Conservation (phyloP, 2,113 vertebrate genomes). For the Athene cunicularia region DNA sequence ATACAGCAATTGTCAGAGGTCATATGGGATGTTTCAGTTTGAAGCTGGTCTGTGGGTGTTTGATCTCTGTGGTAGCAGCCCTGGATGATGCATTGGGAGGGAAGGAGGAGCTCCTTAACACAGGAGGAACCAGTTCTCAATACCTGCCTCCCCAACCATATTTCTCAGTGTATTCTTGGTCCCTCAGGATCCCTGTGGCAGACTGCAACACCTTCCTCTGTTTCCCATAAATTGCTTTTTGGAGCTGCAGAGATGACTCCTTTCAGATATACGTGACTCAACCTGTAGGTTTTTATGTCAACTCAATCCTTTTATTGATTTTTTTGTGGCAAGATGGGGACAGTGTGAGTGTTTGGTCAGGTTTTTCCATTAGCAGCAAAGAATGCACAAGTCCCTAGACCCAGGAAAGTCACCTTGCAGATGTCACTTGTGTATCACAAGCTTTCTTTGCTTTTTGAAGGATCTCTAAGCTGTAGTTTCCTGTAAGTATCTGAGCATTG, state of each 20-base stretch:
- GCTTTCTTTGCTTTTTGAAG: background rate
- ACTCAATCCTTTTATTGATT: background rate
- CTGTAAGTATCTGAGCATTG: background rate
- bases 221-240: background rate
- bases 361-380: background rate
- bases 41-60: background rate
- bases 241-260: background rate
- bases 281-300: background rate
- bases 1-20: background rate
- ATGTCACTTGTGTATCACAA: background rate
- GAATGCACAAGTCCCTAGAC: background rate
- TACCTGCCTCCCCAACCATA: background rate
- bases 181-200: background rate
- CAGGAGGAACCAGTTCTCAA: background rate
- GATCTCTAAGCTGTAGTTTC: background rate
- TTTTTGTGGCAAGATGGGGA: background rate
- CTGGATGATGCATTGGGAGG: background rate
- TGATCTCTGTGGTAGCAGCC: background rate
- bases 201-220: background rate
- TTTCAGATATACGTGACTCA: background rate
- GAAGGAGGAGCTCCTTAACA: background rate
- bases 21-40: background rate
- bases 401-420: background rate
- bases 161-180: background rate
- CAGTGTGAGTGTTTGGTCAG: background rate